phyloP scores from a whole-genome alignment of 2,797 vertebrate genomes.

The Cirrhinus molitorella region DNA sequence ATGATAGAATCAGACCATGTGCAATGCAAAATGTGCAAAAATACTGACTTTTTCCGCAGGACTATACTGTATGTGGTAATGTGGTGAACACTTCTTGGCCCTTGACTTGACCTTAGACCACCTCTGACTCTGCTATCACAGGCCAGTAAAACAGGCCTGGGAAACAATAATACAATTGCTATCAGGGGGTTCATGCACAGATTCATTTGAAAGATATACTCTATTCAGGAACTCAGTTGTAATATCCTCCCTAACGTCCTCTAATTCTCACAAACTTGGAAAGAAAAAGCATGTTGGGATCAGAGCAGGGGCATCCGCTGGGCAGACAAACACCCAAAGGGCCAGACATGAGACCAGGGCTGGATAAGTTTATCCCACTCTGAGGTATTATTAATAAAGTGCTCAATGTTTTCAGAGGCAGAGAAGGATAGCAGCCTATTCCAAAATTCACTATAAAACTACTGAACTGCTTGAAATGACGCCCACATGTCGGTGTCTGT shows the following conservation, averaged over 20 bases:
- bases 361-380: constrained; percentile 17
- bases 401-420: constrained; percentile 36
- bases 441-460: background rate
- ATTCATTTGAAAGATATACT: background rate
- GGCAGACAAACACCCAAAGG: constrained; percentile 19
- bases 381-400: constrained; percentile 35
- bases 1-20: background rate
- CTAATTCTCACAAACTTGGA: constrained; percentile 11
- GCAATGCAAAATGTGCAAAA: background rate
- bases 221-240: background rate
- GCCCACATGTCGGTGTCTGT: background rate
- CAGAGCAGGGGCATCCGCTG: constrained; percentile 19
- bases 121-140: background rate
- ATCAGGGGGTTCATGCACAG: background rate
- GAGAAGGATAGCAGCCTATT: constrained; percentile 29
- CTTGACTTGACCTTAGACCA: background rate
- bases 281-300: background rate
- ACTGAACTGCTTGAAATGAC: background rate
- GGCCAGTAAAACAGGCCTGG: background rate
- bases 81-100: background rate
- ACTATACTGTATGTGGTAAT: background rate
- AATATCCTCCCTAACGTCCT: background rate
- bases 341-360: background rate
- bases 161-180: background rate
- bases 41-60: background rate